A percentile compares a stretch with the other conserved stretches of the same genome.
These are phyloP conservation scores for human (Homo sapiens) DNA, from an alignment of 2,113 vertebrate genomes.

Conservation along the genomic window GRCh38 chr6:141513001-141513500, in stretches of 20 bases:
- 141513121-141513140: neutral
- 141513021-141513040: neutral
- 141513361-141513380: neutral
- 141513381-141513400: neutral
- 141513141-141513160: neutral
- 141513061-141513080: neutral
- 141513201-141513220: neutral
- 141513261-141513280: neutral
- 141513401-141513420: neutral
- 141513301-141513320: neutral
- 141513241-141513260: neutral
- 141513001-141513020: neutral
- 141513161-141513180: neutral
- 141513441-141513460: neutral
- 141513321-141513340: neutral
- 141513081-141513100: conserved; percentile 2
- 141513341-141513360: neutral
- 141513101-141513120: neutral
- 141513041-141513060: neutral
- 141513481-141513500: neutral
- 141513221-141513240: neutral
- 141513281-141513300: neutral
- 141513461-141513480: neutral
- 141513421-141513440: neutral
- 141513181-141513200: neutral